Evolutionary conservation across 2,797 vertebrate species (phyloP), one percentile per base, ranked within the genome.

Genomic region (Gallinago stenura): DNA sequence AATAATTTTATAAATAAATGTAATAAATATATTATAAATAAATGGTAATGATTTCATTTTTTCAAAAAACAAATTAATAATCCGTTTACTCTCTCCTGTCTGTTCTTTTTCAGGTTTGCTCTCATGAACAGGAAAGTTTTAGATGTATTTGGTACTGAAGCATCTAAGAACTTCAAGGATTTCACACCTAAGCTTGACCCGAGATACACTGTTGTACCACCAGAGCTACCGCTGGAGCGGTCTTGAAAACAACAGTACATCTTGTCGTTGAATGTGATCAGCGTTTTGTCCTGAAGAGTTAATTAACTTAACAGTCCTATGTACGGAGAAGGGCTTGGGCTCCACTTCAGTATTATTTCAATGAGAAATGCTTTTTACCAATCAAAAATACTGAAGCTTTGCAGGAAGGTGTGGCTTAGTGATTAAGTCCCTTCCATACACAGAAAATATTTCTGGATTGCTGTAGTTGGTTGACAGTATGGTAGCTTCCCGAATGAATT

Each of bases 81-180:
- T 77, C 28, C 15, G 3, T 41, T 90, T 18, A 24, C 66, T 41
- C 12, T 89, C 70, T 83, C 22, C 12, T 56, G 6, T 71, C n/a
- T 87, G 71, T 33, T 95, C 21, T 97, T 81, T 97, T 86, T 88
- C 72, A 99, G 99, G 97, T 99, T 99, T 98, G 98, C 98, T 60
- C 62, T 99, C 89, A 99, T 99, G 99, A 99, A 99, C 97, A 98
- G 99, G 86, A 98, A 98, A 95, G 96, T 98, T 93, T 98, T 99
- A 64, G 99, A 99, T 91, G 98, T 98, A 56, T 99, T 99, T 94
- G 99, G 99, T 66, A 99, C 99, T 39, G 98, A 99, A 93, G 99
- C 99, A 41, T 99, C 99, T 72, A 98, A 98, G 97, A 96, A 99
- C 92, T 99, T 99, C 97, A 98, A 98, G 95, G 98, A 98, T 97